Evolutionary conservation across 2,888 invertebrate species (phyloP), one percentile per base, ranked within the genome.

Genomic region (Clunio marinus): DNA sequence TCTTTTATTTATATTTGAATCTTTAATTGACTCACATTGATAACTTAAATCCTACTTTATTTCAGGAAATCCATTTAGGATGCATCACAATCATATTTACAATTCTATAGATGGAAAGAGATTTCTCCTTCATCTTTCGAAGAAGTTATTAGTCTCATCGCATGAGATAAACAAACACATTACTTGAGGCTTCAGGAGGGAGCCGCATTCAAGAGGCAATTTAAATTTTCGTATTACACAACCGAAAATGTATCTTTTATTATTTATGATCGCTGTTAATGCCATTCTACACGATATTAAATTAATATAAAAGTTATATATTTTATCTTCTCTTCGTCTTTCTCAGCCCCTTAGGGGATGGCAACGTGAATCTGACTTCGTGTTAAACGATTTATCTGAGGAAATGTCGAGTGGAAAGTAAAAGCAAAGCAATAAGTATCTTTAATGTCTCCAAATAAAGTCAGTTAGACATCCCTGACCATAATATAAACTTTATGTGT

Each of bases 401-500:
- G 51, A 51, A 5, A 32, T 13, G 35, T 5, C 35, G 35, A 32
- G 35, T 13, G 35, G 35, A 22, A 17, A 22, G 7, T 17, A 51
- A 22, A 51, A 20, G 51, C 51, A 51, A 22, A 51, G n/a, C 51
- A 51, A n/a, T 20, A 32, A 32, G 5, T 32, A 13, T 32, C 35
- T 32, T 32, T 32, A 13, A 13, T 13, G 13, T n/a, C n/a, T n/a
- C n/a, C n/a, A n/a, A n/a, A n/a, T n/a, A n/a, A n/a, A n/a, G n/a
- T n/a, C n/a, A n/a, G n/a, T 27, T 37, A 25, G 28, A 20, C 60
- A 60, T 20, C 60, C 60, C 60, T 60, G 60, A 35, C 28, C 22
- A 57, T 57, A 59, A 60, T 60, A 60, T 35, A 60, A 32, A 60
- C 60, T 60, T 60, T 60, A 60, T 60, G 60, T 60, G 60, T 65